Evolutionary conservation across 1,140 invertebrate genomes (phyloP), one percentile per base, ranked within the genome.

Genomic region (Lasioglossum baleicum): DNA sequence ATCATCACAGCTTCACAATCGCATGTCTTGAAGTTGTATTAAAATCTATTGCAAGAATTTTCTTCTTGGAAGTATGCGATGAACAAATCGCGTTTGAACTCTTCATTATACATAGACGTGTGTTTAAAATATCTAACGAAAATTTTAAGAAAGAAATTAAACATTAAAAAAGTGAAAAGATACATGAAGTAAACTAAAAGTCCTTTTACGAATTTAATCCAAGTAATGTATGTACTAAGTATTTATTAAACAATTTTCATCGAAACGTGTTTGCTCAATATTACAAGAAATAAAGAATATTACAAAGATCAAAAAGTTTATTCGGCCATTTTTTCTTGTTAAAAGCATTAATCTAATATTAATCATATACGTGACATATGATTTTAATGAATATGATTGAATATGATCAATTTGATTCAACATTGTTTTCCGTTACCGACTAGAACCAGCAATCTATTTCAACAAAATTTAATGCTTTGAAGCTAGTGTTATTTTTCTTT

Each of bases 101-200:
- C 66, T 67, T 67, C 71, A 80, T 84, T 79, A 65, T 80, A 67
- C n/a, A n/a, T n/a, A n/a, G n/a, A n/a, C 40, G 20, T 74, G 22
- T 40, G 42, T 56, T 60, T 65, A 61, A 35, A 71, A 74, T 42
- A 15, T 68, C 48, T 26, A 26, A 75, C 60, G 63, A n/a, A 56
- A 61, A 83, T 75, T 84, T 80, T 80, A 63, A 61, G 75, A 44
- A 58, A 31, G 65, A 84, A n/a, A n/a, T n/a, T n/a, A n/a, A n/a
- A n/a, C n/a, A n/a, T n/a, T n/a, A n/a, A n/a, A n/a, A n/a, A n/a
- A n/a, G n/a, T n/a, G n/a, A n/a, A 70, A 65, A 65, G 75, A 80
- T 71, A 67, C 68, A 71, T 75, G 35, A 83, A 68, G 48, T 73
- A 78, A 48, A 82, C 58, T 56, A 31, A 71, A 40, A 72, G 48